phyloP scores from a whole-genome alignment of 2,797 vertebrate genomes.

The Odontamblyopus rebecca region DNA sequence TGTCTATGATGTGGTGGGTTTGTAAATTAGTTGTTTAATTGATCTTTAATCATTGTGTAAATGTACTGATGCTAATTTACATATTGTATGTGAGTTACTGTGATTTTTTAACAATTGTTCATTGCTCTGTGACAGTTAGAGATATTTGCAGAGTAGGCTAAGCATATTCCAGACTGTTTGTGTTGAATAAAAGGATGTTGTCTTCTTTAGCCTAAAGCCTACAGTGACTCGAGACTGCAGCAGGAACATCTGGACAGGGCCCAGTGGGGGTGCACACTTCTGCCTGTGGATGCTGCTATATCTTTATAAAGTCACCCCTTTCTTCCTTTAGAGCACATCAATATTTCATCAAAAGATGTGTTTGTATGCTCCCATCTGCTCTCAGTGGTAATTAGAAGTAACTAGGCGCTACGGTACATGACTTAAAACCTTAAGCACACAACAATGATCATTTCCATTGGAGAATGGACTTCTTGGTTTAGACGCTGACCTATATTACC shows the following conservation, averaged over 20 bases:
- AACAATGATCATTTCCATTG: conserved; percentile 25
- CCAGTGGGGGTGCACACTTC: conserved; percentile 21
- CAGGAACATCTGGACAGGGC: background rate
- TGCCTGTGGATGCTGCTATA: conserved; percentile 46
- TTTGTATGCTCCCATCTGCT: conserved; percentile 55
- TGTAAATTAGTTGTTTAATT: no score
- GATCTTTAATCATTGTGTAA: no score
- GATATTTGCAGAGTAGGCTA: background rate
- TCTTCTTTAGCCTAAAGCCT: background rate
- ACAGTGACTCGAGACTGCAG: background rate
- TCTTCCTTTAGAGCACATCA: conserved; percentile 38
- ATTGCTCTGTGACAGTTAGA: background rate
- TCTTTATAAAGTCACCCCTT: conserved; percentile 37
- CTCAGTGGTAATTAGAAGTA: conserved; percentile 47
- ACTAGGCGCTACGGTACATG: conserved; percentile 17
- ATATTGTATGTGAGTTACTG: no score
- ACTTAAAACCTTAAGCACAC: conserved; percentile 4
- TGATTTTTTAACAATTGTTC: no score
- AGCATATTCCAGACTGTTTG: background rate
- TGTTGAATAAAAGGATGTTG: background rate
- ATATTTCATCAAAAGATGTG: conserved; percentile 47
- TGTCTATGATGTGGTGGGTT: no score
- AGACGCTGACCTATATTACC: conserved; percentile 21
- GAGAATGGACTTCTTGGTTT: conserved; percentile 36
- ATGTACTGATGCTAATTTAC: no score